A percentile compares a stretch with the other conserved stretches of the same genome.
phyloP scores from a whole-genome alignment of 2,888 invertebrate species.

The Drosophila neotestacea region DNA sequence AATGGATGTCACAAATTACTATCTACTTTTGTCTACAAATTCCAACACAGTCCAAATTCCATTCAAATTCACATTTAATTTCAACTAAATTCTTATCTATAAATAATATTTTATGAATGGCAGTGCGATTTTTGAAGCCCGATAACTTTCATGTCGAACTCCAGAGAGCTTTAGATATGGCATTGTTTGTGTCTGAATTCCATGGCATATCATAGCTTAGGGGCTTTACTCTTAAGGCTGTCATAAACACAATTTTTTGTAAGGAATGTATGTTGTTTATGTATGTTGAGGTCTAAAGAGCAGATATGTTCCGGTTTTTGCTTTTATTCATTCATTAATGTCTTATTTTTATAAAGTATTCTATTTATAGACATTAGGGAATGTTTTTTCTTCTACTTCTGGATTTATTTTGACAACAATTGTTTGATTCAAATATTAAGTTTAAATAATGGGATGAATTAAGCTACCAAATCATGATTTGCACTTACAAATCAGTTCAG shows the following conservation, averaged over 20 bases:
- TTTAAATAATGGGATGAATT: no score
- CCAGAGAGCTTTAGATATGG: neutral
- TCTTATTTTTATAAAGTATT: conserved; percentile 1
- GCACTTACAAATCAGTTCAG: no score
- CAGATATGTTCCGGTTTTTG: neutral
- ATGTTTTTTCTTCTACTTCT: neutral
- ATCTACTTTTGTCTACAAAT: conserved; percentile 4
- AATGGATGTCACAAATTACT: conserved; percentile 37
- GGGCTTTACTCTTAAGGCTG: no score
- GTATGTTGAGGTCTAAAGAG: neutral
- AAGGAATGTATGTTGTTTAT: neutral
- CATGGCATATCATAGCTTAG: neutral
- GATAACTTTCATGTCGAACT: neutral
- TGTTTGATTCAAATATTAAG: neutral
- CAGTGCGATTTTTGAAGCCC: neutral
- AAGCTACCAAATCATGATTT: no score
- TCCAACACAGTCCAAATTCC: conserved; percentile 11
- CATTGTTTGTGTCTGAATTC: neutral
- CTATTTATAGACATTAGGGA: neutral
- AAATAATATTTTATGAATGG: conserved; percentile 5
- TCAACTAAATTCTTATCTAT: conserved; percentile 10
- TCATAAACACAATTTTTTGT: neutral
- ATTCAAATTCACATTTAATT: conserved; percentile 2
- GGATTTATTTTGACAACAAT: no score
- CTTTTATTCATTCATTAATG: neutral